Evolutionary conservation across 2,888 invertebrate species (phyloP).

Genomic region (Habroteleia sp.): DNA sequence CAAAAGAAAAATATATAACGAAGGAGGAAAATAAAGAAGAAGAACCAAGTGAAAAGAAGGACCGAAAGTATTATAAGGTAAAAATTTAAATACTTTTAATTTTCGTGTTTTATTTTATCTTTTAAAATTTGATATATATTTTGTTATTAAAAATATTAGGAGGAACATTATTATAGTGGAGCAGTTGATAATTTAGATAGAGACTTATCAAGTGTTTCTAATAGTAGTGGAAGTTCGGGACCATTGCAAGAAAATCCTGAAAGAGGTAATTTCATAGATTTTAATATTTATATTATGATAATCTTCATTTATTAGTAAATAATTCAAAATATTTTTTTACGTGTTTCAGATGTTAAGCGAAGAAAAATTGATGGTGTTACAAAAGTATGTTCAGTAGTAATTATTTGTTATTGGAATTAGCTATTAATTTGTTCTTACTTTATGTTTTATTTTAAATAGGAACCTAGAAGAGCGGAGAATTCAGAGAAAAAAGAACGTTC

Average conservation of each 20-base stretch:
- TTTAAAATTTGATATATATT: too few species aligned
- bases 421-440: neutral
- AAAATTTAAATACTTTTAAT: too few species aligned
- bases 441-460: slow-evolving; percentile 66
- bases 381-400: slow-evolving; percentile 92
- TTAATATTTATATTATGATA: neutral
- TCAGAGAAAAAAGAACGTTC: slow-evolving; percentile 79
- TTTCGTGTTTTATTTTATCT: too few species aligned
- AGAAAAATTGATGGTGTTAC: slow-evolving; percentile 91
- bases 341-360: slow-evolving; percentile 87
- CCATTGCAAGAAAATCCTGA: slow-evolving; percentile 78
- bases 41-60: slow-evolving; percentile 82
- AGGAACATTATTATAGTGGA: slow-evolving; percentile 82
- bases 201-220: slow-evolving; percentile 82
- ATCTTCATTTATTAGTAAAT: neutral
- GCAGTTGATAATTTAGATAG: slow-evolving; percentile 83
- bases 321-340: slow-evolving; percentile 51
- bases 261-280: slow-evolving; percentile 80
- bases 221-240: slow-evolving; percentile 80
- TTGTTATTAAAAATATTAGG: slow-evolving; percentile 77
- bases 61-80: slow-evolving; percentile 82
- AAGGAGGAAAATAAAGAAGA: slow-evolving; percentile 83
- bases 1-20: slow-evolving; percentile 82
- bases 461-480: slow-evolving; percentile 75
- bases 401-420: too few species aligned